Evolutionary conservation across 1,140 invertebrate species (phyloP).

Genomic region (Diachasmimorpha longicaudata): DNA sequence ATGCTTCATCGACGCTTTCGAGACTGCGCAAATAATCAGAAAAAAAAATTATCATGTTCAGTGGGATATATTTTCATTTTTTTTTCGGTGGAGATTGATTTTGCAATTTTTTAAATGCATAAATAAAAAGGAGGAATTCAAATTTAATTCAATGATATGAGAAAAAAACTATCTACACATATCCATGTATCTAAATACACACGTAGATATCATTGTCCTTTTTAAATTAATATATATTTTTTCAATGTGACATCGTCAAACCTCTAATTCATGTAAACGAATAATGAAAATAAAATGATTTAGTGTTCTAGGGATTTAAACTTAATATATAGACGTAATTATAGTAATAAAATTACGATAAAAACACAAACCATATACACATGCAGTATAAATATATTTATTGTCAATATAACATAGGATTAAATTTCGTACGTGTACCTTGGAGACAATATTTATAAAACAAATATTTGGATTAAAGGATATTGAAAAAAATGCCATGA

Average conservation of each 20-base stretch:
- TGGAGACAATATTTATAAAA: slow-evolving; percentile 54
- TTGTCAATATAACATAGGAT: slow-evolving; percentile 45
- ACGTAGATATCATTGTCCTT: slow-evolving; percentile 42
- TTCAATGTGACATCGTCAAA: slow-evolving; percentile 50
- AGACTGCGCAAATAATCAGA: background rate
- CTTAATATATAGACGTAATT: slow-evolving; percentile 7
- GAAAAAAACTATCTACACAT: slow-evolving; percentile 35
- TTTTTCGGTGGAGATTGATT: background rate
- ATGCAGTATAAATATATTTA: slow-evolving; percentile 32
- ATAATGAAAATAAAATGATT: slow-evolving; percentile 17
- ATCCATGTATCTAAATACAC: slow-evolving; percentile 41
- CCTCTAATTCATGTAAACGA: slow-evolving; percentile 13
- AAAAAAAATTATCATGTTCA: background rate
- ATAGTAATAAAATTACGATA: slow-evolving; percentile 14
- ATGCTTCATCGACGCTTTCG: background rate
- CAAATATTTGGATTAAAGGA: slow-evolving; percentile 15
- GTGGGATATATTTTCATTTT: background rate
- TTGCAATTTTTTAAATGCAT: background rate
- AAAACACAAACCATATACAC: slow-evolving; percentile 24
- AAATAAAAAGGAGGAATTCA: background rate
- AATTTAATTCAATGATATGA: background rate
- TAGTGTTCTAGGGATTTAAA: slow-evolving; percentile 26
- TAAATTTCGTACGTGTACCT: slow-evolving; percentile 51
- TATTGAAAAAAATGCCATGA: background rate
- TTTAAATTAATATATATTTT: slow-evolving; percentile 56